Evolutionary conservation across 92 coral and sea anemone species (phyloP).

Genomic region (Actinernus sp.): DNA sequence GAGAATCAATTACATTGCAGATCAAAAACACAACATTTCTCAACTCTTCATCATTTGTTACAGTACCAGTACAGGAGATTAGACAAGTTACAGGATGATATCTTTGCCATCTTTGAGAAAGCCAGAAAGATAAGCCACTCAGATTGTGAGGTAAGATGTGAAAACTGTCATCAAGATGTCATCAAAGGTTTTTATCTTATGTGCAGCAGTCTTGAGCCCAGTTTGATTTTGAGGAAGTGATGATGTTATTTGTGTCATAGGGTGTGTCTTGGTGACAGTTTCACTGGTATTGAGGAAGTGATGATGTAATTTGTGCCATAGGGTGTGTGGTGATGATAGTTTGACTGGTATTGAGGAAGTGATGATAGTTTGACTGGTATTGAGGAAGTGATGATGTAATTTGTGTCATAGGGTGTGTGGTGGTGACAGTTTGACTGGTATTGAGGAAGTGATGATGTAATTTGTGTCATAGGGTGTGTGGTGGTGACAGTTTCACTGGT

Average conservation of each 20-base stretch:
- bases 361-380: no score
- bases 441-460: no score
- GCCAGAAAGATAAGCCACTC: conserved; percentile 86
- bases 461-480: no score
- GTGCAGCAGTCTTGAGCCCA: no score
- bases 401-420: conserved; percentile 57
- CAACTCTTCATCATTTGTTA: no score
- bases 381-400: conserved; percentile 62
- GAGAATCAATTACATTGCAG: no score
- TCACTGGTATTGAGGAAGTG: conserved; percentile 11
- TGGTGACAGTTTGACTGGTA: conserved; percentile 63
- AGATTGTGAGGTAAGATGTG: conserved; percentile 80
- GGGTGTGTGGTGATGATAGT: conserved; percentile 27
- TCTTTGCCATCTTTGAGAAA: conserved; percentile 93
- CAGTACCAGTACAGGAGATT: conserved; percentile 89
- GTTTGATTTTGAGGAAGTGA: conserved; percentile 15
- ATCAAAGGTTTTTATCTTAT: no score
- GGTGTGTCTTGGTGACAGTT: no score
- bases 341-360: no score
- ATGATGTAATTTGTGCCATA: conserved; percentile 70
- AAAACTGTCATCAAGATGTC: no score
- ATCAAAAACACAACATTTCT: no score
- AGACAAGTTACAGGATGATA: conserved; percentile 93
- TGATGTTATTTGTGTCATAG: conserved; percentile 74
- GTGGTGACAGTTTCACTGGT: conserved; percentile 65